A percentile compares a stretch with the other conserved stretches of the same genome.
These are phyloP conservation scores for Salvelinus sp. DNA, from an alignment of 2,113 vertebrate species.

Conservation along the genomic window DNA sequence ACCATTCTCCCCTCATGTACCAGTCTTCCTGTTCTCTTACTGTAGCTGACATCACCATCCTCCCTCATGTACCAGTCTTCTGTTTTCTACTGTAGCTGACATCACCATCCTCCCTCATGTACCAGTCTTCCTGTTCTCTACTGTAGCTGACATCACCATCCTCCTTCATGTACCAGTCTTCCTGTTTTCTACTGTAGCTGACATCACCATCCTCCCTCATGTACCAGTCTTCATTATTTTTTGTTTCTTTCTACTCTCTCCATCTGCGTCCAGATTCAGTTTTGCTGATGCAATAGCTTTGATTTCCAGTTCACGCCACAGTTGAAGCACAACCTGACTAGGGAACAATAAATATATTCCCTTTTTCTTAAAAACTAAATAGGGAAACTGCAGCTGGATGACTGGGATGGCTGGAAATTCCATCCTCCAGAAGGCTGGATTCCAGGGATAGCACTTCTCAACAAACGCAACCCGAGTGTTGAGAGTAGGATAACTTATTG, in stretches of 20 bases:
- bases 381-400: constrained; percentile 60
- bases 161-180: no score
- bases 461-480: constrained; percentile 59
- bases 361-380: constrained; percentile 39
- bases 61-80: constrained; percentile 22
- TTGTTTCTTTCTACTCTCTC: constrained; percentile 19
- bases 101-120: no score
- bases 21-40: constrained; percentile 26
- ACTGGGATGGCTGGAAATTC: constrained; percentile 62
- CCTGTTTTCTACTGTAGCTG: no score
- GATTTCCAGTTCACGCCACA: constrained; percentile 46
- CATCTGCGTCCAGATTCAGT: constrained; percentile 19
- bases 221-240: constrained; percentile 23
- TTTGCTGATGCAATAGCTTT: constrained; percentile 55
- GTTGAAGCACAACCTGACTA: constrained; percentile 37
- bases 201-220: not conserved
- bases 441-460: constrained; percentile 60
- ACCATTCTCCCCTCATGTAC: constrained; percentile 9
- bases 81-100: constrained; percentile 6
- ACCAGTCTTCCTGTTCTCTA: no score
- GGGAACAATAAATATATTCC: constrained; percentile 55
- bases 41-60: constrained; percentile 29
- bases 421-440: constrained; percentile 52
- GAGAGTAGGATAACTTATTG: constrained; percentile 56
- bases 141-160: no score